Evolutionary conservation across 2,888 invertebrate species (phyloP).

Genomic region (Deladenus siricidicola): DNA sequence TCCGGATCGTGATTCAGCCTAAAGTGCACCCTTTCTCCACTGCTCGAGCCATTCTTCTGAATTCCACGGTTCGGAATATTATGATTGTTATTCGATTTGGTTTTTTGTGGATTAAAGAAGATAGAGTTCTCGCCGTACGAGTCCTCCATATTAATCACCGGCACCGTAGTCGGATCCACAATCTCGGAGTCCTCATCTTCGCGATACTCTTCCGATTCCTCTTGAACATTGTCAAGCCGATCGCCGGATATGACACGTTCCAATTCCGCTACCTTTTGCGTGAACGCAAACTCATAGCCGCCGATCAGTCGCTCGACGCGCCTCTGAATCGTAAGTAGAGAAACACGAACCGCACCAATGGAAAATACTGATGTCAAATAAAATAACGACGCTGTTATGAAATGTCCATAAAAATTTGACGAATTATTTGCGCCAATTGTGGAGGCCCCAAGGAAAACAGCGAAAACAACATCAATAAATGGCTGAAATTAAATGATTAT

Average conservation of each 20-base stretch:
- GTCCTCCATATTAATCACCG: not conserved
- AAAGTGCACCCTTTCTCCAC: not conserved
- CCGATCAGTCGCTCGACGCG: conserved; percentile 35
- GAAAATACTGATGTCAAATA: conserved; percentile 35
- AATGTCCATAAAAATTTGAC: conserved; percentile 14
- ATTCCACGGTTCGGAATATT: too few species aligned
- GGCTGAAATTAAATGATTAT: conserved; percentile 32
- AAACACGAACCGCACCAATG: conserved; percentile 34
- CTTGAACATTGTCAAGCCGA: conserved; percentile 22
- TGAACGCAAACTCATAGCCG: conserved; percentile 35
- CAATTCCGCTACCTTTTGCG: conserved; percentile 13
- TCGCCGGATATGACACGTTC: conserved; percentile 23
- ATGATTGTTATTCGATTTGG: too few species aligned
- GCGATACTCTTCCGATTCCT: conserved; percentile 12
- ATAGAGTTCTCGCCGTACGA: not conserved
- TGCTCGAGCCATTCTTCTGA: too few species aligned
- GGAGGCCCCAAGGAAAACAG: conserved; percentile 42
- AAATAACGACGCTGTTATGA: conserved; percentile 12
- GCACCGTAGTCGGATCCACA: not conserved
- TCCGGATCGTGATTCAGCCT: not conserved
- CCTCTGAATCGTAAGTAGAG: conserved; percentile 39
- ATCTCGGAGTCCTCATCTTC: not conserved
- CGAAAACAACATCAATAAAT: conserved; percentile 44
- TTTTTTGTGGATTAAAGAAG: too few species aligned
- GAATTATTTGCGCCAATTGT: conserved; percentile 37